Evolutionary conservation across 2,797 vertebrate genomes (phyloP), one percentile per base, ranked within the genome.

Genomic region (Sebastes matsubarae): DNA sequence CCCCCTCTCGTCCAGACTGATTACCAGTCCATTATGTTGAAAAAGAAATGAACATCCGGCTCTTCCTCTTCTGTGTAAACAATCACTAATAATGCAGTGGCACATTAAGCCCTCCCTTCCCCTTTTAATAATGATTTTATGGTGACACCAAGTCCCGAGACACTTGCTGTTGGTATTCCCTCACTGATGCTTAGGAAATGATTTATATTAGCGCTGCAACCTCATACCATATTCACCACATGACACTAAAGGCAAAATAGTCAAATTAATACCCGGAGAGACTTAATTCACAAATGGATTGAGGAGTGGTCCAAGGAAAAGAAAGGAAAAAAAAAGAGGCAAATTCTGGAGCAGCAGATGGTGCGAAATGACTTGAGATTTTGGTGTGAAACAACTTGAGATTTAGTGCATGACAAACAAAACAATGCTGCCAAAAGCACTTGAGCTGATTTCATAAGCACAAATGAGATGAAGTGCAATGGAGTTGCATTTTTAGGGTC

Each of bases 341-440:
- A 63, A 87, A 82, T 82, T 88, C 82, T 86, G 22, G 73, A 82
- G 85, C 80, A 86, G 81, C 94, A 96, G 94, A 96, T 94, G 95
- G 94, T 86, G 77, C 80, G 73, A 89, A 92, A 87, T 78, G 80
- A 93, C 82, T 90, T 82, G 79, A 90, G 88, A 90, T 91, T 91
- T 93, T 91, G 89, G 88, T 83, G 85, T 78, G 86, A 89, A 91
- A 85, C 84, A 79, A 93, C 85, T 88, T 83, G 85, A 88, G 90
- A 91, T 91, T 92, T 93, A 88, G 79, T 87, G 90, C 92, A 92
- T 88, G 87, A 92, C 91, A 89, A 88, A 90, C 79, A 88, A 86
- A 89, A 89, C 2, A 91, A 89, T 36, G 83, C 88, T 90, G 83
- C 87, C 90, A 92, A 91, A 92, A 88, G 82, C 79, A 90, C 79